Percentiles rank a stretch among this genome's conserved stretches.
These are phyloP conservation scores for Cisticola juncidis DNA, from an alignment of 2,113 vertebrate genomes.

Conservation along the genomic window DNA sequence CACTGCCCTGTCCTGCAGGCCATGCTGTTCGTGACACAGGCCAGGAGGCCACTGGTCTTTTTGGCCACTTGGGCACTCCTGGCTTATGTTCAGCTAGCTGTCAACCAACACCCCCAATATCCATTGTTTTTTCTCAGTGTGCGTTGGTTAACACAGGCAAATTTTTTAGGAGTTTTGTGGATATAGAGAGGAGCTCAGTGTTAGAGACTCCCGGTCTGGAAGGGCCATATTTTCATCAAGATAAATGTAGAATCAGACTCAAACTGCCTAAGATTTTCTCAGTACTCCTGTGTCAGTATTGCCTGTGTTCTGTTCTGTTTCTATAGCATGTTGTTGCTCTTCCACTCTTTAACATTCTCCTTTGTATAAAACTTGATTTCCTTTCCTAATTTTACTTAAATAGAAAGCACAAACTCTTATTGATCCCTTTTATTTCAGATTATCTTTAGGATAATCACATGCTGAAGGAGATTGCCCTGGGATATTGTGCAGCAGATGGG, in stretches of 20 bases:
- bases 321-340: background rate
- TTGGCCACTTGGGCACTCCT: background rate
- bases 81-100: background rate
- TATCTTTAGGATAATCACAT: background rate
- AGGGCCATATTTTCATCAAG: background rate
- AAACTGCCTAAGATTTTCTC: background rate
- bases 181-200: background rate
- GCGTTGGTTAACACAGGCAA: background rate
- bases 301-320: background rate
- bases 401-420: background rate
- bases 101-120: background rate
- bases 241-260: background rate
- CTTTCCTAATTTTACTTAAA: background rate
- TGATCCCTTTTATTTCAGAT: background rate
- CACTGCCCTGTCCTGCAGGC: background rate
- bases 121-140: background rate
- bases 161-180: background rate
- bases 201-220: background rate
- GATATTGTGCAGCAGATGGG: background rate
- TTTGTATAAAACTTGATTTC: background rate
- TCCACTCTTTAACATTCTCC: background rate
- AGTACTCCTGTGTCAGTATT: background rate
- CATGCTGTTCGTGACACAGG: accelerated
- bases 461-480: background rate
- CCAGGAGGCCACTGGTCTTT: background rate